Base-by-base conservation (phyloP, 2,797 vertebrate genomes). In the Sitta carolinensis region DNA sequence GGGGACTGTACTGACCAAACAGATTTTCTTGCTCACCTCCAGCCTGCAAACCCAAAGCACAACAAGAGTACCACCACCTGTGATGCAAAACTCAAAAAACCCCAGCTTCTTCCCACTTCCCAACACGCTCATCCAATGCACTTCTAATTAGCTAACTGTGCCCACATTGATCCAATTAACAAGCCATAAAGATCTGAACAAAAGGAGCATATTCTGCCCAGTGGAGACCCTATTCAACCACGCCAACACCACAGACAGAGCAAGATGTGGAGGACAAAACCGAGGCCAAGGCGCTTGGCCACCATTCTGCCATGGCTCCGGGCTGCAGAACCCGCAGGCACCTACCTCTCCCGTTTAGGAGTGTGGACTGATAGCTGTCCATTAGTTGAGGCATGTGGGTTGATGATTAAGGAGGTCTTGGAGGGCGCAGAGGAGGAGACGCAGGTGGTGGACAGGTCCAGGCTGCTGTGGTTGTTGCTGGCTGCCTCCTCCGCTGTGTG, bases 281-380 rank as follows among this genome's bases (percentile, higher is more conserved):
- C 1, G 3, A 85, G 87, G 85, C 91, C 74, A 73, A 91, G 91
- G 73, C n/a, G 1, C 34, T 55, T 91, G 94, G 89, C 84, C 68
- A 93, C 40, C 2, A 18, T 73, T 66, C 15, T 9, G 6, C 58
- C 88, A 34, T 21, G 11, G 0, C 47, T 47, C 25, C 1, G 2
- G 58, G 63, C 50, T 23, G 38, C 32, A 34, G 57, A 73, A 34
- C 11, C 48, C 34, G 15, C 16, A 6, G 6, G 21, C 76, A 80
- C 98, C 89, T 98, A 99, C 99, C 97, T 98, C 97, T 99, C 99
- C 98, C 99, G 98, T 98, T 99, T 99, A 85, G 98, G 98, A 91
- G 98, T 97, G 97, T 99, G 99, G 97, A 98, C 98, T 81, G 98
- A 98, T 78, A 99, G 98, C 97, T 99, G 99, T 96, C 99, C 99